Base-by-base conservation (phyloP, 92 coral and sea anemone species). In the Zoanthus gigantus region DNA sequence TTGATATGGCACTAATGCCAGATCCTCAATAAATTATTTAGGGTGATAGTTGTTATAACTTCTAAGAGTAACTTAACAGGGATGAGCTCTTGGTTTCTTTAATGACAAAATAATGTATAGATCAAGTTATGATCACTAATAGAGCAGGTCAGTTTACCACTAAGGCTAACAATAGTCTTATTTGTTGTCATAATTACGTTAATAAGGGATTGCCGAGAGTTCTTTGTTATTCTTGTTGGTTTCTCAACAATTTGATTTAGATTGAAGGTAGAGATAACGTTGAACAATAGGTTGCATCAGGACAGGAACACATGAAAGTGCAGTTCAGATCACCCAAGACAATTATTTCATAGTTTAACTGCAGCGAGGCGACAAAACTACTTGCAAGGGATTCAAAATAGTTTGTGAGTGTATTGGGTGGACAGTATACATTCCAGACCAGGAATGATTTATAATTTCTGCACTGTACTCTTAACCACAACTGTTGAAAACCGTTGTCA, bases 141-240 rank as follows among this genome's bases (percentile, higher is more conserved):
- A n/a, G 87, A 79, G 69, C 72, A 72, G 76, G 73, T 23, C 18
- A 90, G 77, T 32, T 73, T 87, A 29, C 79, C 90, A 72, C 76
- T 12, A 56, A 42, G 78, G 71, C 84, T 29, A 23, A 88, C 91
- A 53, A 88, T 57, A 34, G 57, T 81, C 76, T 67, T 71, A 79
- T 79, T 79, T 87, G 86, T 66, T 28, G 79, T 37, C 90, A 83
- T 84, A 16, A 84, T 84, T 4, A 84, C 84, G 75, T 84, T 85
- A 44, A 78, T 84, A 1, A 89, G 44, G 37, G 92, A 84, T 78
- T 76, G 77, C 31, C 23, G 23, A 23, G 92, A 44, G 83, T 89
- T 89, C 69, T 89, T 79, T 7, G 89, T 89, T 5, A 89, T 23
- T 46, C 87, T 80, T 71, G 91, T 82, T 16, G 86, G 86, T 80